phyloP scores from a whole-genome alignment of 2,888 invertebrate species.

The Gortyna flavago region DNA sequence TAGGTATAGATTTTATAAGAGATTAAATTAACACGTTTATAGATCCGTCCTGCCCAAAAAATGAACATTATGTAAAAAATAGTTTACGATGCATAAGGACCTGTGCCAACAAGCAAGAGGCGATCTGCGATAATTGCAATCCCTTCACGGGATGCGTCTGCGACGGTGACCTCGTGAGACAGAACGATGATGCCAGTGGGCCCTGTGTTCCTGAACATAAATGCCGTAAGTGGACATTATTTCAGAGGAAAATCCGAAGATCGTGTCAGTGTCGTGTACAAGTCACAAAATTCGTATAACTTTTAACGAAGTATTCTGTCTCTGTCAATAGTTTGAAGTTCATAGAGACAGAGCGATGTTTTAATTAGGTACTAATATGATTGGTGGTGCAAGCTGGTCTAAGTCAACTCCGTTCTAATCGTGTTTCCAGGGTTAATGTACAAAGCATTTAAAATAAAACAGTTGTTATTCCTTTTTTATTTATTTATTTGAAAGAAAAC shows the following conservation, averaged over 20 bases:
- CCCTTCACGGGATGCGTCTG: conserved; percentile 58
- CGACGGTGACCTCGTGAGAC: conserved; percentile 33
- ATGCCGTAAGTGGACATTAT: conserved; percentile 54
- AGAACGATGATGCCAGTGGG: conserved; percentile 54
- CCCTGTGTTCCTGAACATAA: conserved; percentile 48
- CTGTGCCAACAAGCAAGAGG: conserved; percentile 41
- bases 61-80: conserved; percentile 49
- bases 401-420: no score
- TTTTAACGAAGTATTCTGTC: no score
- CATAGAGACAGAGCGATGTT: no score
- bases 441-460: no score
- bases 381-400: no score
- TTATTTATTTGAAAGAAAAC: neutral
- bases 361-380: no score
- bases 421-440: neutral
- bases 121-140: conserved; percentile 18
- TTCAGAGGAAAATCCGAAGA: neutral
- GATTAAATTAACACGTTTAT: neutral
- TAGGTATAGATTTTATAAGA: neutral
- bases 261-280: no score
- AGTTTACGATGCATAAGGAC: conserved; percentile 48
- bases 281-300: no score
- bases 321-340: no score
- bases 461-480: neutral
- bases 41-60: conserved; percentile 22